Evolutionary conservation across 2,888 invertebrate species (phyloP).

Genomic region (Ceramica pisi): DNA sequence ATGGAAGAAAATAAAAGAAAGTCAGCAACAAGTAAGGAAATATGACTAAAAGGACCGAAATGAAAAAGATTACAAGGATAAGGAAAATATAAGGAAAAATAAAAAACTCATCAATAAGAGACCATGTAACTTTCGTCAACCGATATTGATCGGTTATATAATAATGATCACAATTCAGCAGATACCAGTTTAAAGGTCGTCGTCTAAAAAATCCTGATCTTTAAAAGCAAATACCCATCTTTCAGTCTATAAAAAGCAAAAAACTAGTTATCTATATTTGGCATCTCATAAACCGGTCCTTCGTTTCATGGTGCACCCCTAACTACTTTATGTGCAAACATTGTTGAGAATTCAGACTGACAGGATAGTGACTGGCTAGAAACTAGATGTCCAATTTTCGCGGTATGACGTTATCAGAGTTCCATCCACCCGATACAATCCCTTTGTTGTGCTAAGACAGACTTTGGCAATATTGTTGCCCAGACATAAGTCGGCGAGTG

Average conservation of each 20-base stretch:
- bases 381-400: conserved; percentile 44
- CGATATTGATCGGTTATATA: not conserved
- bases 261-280: not conserved
- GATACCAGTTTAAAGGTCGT: not conserved
- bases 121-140: too few relatives aligned
- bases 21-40: conserved; percentile 7
- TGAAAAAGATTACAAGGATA: not conserved
- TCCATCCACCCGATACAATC: conserved; percentile 29
- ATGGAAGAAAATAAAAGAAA: conserved; percentile 1
- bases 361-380: conserved; percentile 27
- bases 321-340: not conserved
- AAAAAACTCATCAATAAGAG: too few relatives aligned
- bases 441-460: conserved; percentile 46
- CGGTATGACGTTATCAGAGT: conserved; percentile 18
- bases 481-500: conserved; percentile 9
- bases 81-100: not conserved
- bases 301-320: not conserved
- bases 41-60: not conserved
- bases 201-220: too few relatives aligned
- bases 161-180: too few relatives aligned
- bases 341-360: conserved; percentile 18
- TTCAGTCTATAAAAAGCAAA: not conserved
- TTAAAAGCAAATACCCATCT: not conserved
- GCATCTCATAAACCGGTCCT: conserved; percentile 3
- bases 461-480: conserved; percentile 29